Evolutionary conservation across 2,113 vertebrate genomes (phyloP), one percentile per base, ranked within the genome.

Genomic region (Pungitius pungitius): DNA sequence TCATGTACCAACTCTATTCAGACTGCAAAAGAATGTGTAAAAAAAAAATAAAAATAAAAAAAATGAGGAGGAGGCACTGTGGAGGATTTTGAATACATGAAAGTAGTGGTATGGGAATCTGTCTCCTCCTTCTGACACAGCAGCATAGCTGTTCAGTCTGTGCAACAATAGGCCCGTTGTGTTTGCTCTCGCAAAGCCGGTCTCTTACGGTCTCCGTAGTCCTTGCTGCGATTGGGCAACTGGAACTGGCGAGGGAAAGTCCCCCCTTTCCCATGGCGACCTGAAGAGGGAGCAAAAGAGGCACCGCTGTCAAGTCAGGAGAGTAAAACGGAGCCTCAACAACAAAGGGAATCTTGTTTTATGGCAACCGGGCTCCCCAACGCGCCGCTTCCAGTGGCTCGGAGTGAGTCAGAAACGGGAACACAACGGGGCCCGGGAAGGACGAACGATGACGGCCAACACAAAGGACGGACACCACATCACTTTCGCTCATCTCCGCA

Each of bases 211-310:
- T 97, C 95, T 1, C 92, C 95, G 68, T 97, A 96, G 88, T 97
- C 96, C 87, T 96, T 97, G 84, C 93, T 95, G 49, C 93, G 94
- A 52, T 95, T 95, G 76, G 95, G 95, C 82, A 97, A 87, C 67
- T 96, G 96, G 81, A 95, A 96, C 86, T 96, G 96, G 30, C 96
- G 91, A 0, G 96, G 96, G 77, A 97, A 97, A 47, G 96, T 97
- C 51, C 96, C 96, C 10, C 96, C 96, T 90, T 97, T 97, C 67
- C 95, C 93, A 47, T 95, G 95, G 62, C 95, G 92, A 59, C 93
- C 93, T 94, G 82, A 73, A 85, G 87, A 81, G 72, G 76, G 82
- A 87, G 79, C 75, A 90, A 54, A 42, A 11, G 60, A 82, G 26
- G 66, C 37, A 80, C 47, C 69, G 22, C n/a, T 22, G 39, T 88